Conservation (phyloP, 2,888 invertebrate species). For the Clivina fossor region DNA sequence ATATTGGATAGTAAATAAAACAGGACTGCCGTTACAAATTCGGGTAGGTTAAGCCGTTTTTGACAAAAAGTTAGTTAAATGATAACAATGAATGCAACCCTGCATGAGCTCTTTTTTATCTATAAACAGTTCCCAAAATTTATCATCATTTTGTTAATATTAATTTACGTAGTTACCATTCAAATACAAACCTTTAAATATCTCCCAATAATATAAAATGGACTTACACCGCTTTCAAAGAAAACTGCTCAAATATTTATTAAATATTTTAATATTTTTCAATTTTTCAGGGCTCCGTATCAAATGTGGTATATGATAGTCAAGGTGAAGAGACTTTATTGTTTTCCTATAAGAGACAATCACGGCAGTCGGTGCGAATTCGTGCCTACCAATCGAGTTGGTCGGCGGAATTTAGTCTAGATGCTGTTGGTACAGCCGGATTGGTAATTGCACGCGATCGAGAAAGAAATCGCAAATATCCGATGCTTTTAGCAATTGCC, state of each 20-base stretch:
- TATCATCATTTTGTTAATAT: too few species aligned
- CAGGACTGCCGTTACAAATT: constrained; percentile 78
- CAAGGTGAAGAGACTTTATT: constrained; percentile 67
- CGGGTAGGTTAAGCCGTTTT: constrained; percentile 60
- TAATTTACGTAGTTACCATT: too few species aligned
- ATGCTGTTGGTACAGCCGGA: constrained; percentile 75
- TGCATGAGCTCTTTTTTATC: too few species aligned
- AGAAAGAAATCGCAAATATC: constrained; percentile 71
- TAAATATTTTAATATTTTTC: not conserved
- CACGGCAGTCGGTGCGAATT: constrained; percentile 57
- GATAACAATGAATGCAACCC: too few species aligned
- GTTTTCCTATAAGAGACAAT: constrained; percentile 64
- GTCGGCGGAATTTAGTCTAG: constrained; percentile 65
- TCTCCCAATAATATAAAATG: too few species aligned
- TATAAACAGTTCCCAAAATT: too few species aligned
- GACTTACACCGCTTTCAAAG: too few species aligned
- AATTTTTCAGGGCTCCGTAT: constrained; percentile 60
- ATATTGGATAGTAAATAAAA: constrained; percentile 89
- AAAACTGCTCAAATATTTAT: not conserved
- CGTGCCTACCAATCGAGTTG: constrained; percentile 66
- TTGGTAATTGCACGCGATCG: constrained; percentile 71
- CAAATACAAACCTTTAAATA: too few species aligned
- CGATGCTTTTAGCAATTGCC: constrained; percentile 68
- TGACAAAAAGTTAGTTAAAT: too few species aligned
- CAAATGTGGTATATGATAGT: constrained; percentile 62